Evolutionary conservation across 2,797 vertebrate species (phyloP).

Genomic region (Anguilla anguilla): DNA sequence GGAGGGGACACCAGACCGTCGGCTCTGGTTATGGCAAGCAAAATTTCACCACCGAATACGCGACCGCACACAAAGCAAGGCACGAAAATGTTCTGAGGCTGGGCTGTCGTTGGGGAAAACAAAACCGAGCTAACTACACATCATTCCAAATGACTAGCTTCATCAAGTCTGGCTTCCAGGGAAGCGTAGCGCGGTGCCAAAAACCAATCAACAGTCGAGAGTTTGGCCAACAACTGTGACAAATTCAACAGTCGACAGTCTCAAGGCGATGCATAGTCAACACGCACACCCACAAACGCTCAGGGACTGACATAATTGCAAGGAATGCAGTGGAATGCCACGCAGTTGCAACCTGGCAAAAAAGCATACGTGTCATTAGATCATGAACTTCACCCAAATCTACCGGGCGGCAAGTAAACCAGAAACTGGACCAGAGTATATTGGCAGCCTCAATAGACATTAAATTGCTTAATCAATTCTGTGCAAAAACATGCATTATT

Average conservation of each 20-base stretch:
- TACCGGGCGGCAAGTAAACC: not conserved
- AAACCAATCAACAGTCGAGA: not conserved
- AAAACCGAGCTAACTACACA: not conserved
- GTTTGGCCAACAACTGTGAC: not conserved
- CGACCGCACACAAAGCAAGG: conserved; percentile 39
- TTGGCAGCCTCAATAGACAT: not conserved
- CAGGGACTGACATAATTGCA: not conserved
- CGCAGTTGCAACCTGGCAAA: not conserved
- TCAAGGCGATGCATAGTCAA: not conserved
- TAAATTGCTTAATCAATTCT: not conserved
- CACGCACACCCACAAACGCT: not conserved
- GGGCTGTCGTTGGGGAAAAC: not conserved
- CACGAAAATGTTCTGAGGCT: not conserved
- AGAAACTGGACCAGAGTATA: no score
- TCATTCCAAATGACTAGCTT: not conserved
- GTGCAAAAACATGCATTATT: not conserved
- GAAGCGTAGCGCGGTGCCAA: not conserved
- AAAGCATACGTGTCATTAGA: not conserved
- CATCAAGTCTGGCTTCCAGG: not conserved
- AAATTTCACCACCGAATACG: conserved; percentile 35
- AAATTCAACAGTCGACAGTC: not conserved
- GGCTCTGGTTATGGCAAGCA: not conserved
- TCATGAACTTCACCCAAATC: not conserved
- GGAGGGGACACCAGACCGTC: not conserved
- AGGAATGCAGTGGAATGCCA: not conserved